Conservation (phyloP, 2,113 vertebrate species). For the Spermophilus dauricus region DNA sequence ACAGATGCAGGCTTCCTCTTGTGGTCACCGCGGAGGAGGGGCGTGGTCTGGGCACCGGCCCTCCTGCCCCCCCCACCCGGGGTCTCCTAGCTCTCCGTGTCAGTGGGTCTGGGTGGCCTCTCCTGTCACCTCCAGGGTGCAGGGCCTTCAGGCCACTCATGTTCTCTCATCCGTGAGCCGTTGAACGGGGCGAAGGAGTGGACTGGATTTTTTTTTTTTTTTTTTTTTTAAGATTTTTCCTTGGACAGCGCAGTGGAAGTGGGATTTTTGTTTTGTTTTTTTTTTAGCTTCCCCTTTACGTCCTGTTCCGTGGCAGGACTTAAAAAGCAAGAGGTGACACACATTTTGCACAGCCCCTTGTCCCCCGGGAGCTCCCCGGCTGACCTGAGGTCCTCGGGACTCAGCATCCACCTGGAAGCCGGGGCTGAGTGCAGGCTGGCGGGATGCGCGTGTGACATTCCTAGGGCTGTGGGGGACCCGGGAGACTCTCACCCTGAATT, state of each 20-base stretch:
- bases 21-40: background rate
- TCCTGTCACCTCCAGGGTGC: rapidly evolving
- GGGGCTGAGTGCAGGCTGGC: background rate
- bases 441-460: rapidly evolving
- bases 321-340: background rate
- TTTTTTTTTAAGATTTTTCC: background rate
- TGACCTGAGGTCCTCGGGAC: background rate
- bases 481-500: background rate
- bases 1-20: background rate
- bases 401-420: rapidly evolving
- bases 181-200: background rate
- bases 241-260: background rate
- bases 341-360: background rate
- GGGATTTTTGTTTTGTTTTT: no score
- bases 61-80: no score
- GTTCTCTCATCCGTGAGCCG: background rate
- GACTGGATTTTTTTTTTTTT: background rate
- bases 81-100: background rate
- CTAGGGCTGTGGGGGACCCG: background rate
- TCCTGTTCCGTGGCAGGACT: background rate
- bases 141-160: rapidly evolving
- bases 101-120: rapidly evolving
- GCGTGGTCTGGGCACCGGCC: background rate
- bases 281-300: background rate
- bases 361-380: background rate